Evolutionary conservation across 1,140 invertebrate species (phyloP).

Genomic region (Lethocerus indicus): DNA sequence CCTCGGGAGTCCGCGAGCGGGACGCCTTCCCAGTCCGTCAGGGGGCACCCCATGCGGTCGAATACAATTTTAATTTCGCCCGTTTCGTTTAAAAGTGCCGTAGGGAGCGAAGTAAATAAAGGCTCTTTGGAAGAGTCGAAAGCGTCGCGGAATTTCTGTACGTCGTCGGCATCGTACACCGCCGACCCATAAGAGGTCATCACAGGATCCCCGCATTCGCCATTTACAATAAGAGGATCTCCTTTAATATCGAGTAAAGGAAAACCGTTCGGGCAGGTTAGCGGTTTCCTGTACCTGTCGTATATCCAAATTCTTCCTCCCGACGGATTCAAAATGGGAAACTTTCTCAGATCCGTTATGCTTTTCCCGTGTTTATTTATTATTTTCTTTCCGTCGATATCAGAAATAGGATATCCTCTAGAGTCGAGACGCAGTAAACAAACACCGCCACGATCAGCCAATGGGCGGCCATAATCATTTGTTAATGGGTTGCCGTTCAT

Average conservation of each 20-base stretch:
- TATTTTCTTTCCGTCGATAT: background rate
- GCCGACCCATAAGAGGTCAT: background rate
- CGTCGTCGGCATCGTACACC: background rate
- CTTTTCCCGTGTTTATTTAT: background rate
- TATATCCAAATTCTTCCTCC: too few relatives aligned
- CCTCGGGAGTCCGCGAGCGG: background rate
- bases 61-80: background rate
- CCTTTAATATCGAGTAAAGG: background rate
- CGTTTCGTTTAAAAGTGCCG: background rate
- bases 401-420: background rate
- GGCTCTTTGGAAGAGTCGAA: background rate
- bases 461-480: too few relatives aligned
- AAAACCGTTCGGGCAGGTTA: background rate
- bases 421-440: too few relatives aligned
- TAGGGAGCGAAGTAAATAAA: background rate
- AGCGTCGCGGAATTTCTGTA: background rate
- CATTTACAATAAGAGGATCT: background rate
- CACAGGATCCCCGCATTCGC: background rate
- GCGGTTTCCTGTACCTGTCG: background rate
- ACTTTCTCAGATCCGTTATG: too few relatives aligned
- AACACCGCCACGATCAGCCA: too few relatives aligned
- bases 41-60: background rate
- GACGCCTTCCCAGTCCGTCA: background rate
- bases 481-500: too few relatives aligned
- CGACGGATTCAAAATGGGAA: too few relatives aligned